Conservation (phyloP, 35 echinoderm and acorn worm species). For the Patiria miniata region DNA sequence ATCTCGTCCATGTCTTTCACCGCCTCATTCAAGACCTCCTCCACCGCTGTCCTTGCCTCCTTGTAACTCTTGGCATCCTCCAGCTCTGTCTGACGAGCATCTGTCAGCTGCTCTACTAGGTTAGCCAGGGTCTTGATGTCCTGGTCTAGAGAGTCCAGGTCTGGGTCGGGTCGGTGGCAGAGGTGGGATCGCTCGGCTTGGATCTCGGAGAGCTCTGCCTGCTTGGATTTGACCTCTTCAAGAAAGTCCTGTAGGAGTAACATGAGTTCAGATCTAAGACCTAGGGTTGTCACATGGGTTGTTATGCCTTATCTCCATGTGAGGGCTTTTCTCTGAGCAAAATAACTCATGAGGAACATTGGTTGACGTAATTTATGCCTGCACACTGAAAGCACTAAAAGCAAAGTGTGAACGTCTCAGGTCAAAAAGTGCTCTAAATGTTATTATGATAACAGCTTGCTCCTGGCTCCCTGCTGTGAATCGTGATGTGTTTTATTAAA, state of each 20-base stretch:
- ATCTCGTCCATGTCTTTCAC: slow-evolving; percentile 22
- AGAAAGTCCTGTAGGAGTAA: slow-evolving; percentile 31
- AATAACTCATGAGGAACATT: no score
- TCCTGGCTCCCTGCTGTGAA: no score
- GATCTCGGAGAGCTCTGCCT: slow-evolving; percentile 22
- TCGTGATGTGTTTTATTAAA: no score
- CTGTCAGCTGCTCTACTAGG: slow-evolving; percentile 29
- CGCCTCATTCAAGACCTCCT: slow-evolving; percentile 9
- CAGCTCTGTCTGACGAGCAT: slow-evolving; percentile 22
- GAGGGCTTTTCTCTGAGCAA: no score
- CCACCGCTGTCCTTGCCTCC: slow-evolving; percentile 47
- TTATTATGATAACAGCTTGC: no score
- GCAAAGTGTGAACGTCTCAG: no score
- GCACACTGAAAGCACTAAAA: no score
- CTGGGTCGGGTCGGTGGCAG: slow-evolving; percentile 40
- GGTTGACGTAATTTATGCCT: no score
- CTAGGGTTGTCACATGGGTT: no score
- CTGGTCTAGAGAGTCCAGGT: slow-evolving; percentile 29
- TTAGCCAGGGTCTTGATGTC: slow-evolving; percentile 26
- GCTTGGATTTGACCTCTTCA: slow-evolving; percentile 42
- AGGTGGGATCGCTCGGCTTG: slow-evolving; percentile 29
- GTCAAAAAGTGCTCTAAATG: no score
- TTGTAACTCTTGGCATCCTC: slow-evolving; percentile 42
- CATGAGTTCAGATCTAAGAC: no score
- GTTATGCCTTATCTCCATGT: no score